These are phyloP conservation scores for Acromyrmex charruanus DNA, from an alignment of 1,140 invertebrate genomes.

Conservation along the genomic window DNA sequence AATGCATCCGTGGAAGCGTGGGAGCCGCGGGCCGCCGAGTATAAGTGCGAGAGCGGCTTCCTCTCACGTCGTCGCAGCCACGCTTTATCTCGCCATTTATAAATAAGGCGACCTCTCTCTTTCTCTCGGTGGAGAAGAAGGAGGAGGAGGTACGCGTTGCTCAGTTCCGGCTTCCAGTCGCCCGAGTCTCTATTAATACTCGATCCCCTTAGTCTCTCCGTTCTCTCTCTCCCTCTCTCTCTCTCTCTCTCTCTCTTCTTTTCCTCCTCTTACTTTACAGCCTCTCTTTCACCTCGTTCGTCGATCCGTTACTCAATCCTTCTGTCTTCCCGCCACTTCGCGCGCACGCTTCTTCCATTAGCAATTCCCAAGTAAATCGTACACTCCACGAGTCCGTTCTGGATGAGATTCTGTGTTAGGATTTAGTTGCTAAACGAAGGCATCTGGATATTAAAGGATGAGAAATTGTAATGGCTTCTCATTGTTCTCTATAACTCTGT, in stretches of 20 bases:
- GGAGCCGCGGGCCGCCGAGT: slow-evolving; percentile 44
- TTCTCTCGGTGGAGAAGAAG: slow-evolving; percentile 51
- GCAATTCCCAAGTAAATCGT: slow-evolving; percentile 25
- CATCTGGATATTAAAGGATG: not conserved
- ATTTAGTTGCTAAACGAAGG: not conserved
- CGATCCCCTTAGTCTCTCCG: slow-evolving; percentile 66
- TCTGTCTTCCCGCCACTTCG: slow-evolving; percentile 65
- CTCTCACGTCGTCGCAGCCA: slow-evolving; percentile 50
- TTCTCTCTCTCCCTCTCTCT: not conserved
- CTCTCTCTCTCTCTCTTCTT: not conserved
- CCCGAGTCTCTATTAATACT: slow-evolving; percentile 75
- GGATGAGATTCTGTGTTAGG: slow-evolving; percentile 20
- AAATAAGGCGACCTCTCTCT: slow-evolving; percentile 66
- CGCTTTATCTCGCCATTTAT: slow-evolving; percentile 61
- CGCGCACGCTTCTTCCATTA: slow-evolving; percentile 69
- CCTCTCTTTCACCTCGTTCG: slow-evolving; percentile 66
- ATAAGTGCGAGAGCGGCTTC: slow-evolving; percentile 44
- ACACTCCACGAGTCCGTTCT: not conserved
- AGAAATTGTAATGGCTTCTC: not conserved
- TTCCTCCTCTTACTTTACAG: not conserved
- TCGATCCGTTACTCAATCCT: slow-evolving; percentile 61
- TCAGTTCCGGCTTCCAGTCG: slow-evolving; percentile 75
- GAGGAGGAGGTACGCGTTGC: slow-evolving; percentile 61
- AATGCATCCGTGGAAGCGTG: slow-evolving; percentile 52
- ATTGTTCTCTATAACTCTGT: not conserved